Evolutionary conservation across 2,113 vertebrate genomes (phyloP), one percentile per base, ranked within the genome.

Genomic region (Hypocryptadius cinnamomeus): DNA sequence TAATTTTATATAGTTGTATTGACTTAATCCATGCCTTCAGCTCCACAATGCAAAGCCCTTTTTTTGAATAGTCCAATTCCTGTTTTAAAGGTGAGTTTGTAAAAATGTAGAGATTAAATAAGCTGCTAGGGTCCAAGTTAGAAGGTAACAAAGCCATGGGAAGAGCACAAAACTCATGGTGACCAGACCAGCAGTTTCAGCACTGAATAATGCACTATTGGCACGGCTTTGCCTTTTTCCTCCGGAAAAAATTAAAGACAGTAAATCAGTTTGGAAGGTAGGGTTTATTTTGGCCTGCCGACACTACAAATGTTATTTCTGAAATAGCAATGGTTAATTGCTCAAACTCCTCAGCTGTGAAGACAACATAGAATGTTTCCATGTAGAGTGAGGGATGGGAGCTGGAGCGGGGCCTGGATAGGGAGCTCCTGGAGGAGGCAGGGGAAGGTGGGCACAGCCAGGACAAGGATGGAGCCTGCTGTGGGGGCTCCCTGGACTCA

Each of bases 261-360:
- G 74, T 96, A 96, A 94, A 95, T 95, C 94, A 95, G 63, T 87
- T 92, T 5, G 28, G 89, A 94, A 95, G 68, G 79, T 87, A 83
- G 12, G 68, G 89, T 90, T 96, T 95, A 47, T 85, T 96, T 94
- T 96, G 92, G 92, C 92, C 86, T 69, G 54, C 50, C 0, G 9
- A 91, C 84, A 82, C 71, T 51, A 79, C 76, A 90, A 92, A 95
- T 92, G 76, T 96, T 89, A 89, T 91, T 96, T 92, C 91, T 93
- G 89, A 91, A 92, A 83, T 9, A 91, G 82, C 2, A 9, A 47
- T 87, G 60, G 81, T 88, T 95, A 94, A 94, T 93, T 89, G 84
- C 86, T 87, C 65, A 31, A 48, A 59, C 72, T 91, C 16, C 47
- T 93, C 56, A 74, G 76, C 90, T 68, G 76, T 7, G 3, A n/a